These are phyloP conservation scores for Octopus sinensis DNA, from an alignment of 1,140 invertebrate genomes.

Conservation along the genomic window DNA sequence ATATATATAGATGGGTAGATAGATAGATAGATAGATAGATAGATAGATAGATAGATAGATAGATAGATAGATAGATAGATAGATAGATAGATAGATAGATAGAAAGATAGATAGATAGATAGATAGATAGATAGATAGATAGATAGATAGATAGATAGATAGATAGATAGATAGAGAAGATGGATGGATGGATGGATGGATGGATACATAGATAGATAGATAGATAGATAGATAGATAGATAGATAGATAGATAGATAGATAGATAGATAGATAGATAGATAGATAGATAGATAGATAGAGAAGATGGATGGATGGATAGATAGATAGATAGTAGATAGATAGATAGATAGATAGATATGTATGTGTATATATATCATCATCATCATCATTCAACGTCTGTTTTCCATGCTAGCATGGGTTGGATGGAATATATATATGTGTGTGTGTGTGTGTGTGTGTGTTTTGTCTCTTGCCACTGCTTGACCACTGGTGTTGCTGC, in stretches of 20 bases:
- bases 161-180: background rate
- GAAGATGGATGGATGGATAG: background rate
- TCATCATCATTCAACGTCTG: too few relatives aligned
- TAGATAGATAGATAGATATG: background rate
- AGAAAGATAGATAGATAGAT: background rate
- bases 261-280: background rate
- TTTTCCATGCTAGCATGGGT: too few relatives aligned
- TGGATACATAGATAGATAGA: background rate
- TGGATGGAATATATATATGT: too few relatives aligned
- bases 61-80: background rate
- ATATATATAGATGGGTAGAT: too few relatives aligned
- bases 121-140: background rate
- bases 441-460: too few relatives aligned
- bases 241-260: background rate
- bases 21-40: background rate
- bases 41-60: background rate
- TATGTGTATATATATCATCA: too few relatives aligned
- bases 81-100: background rate
- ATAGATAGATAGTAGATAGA: background rate
- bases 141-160: background rate
- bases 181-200: background rate
- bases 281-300: background rate
- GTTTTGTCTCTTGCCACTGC: too few relatives aligned
- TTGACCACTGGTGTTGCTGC: too few relatives aligned
- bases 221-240: background rate